Evolutionary conservation across 2,888 invertebrate species (phyloP).

Genomic region (Campoplex capitator): DNA sequence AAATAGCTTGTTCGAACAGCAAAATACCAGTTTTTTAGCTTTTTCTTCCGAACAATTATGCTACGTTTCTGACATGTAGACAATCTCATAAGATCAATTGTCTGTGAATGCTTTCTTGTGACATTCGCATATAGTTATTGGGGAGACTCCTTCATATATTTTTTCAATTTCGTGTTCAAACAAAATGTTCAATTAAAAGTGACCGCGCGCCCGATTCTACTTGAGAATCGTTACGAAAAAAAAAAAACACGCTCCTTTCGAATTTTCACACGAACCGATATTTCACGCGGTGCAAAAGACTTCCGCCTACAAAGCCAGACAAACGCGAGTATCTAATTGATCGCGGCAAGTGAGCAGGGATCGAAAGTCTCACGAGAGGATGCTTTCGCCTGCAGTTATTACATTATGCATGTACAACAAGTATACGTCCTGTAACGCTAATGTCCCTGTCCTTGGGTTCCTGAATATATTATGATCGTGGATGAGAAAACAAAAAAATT

Average conservation of each 20-base stretch:
- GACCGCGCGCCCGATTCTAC: neutral
- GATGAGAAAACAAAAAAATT: conserved; percentile 31
- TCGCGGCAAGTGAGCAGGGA: conserved; percentile 51
- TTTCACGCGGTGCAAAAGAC: conserved; percentile 62
- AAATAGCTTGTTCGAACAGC: neutral
- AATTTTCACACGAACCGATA: conserved; percentile 64
- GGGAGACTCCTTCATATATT: neutral
- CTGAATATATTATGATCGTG: conserved; percentile 44
- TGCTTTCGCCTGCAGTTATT: conserved; percentile 43
- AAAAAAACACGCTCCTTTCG: conserved; percentile 28
- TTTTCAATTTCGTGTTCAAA: neutral
- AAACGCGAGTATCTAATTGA: conserved; percentile 63
- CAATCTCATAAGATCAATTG: too few species aligned
- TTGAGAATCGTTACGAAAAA: neutral
- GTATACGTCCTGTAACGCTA: conserved; percentile 37
- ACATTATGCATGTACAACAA: conserved; percentile 22
- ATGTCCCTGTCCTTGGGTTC: conserved; percentile 67
- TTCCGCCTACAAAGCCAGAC: conserved; percentile 58
- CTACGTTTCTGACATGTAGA: too few species aligned
- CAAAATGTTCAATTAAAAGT: neutral
- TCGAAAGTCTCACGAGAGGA: conserved; percentile 63
- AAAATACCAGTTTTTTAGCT: neutral
- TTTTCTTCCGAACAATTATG: neutral
- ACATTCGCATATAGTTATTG: neutral
- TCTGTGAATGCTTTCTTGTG: neutral